Percentiles rank a stretch among this genome's conserved stretches.
These are phyloP conservation scores for Eristalis arbustorum DNA, from an alignment of 2,888 invertebrate species.

Conservation along the genomic window DNA sequence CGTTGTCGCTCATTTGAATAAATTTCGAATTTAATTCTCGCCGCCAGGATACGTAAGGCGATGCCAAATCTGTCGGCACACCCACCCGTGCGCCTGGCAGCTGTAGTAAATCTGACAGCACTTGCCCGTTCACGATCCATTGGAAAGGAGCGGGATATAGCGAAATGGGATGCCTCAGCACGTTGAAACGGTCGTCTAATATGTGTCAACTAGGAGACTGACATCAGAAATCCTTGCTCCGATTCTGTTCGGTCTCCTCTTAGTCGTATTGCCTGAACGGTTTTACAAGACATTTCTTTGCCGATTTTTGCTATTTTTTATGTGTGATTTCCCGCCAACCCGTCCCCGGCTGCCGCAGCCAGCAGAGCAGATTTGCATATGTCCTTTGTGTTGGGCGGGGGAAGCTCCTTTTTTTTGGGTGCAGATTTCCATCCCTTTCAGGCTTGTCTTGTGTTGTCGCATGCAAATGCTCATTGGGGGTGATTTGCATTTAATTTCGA, in stretches of 20 bases:
- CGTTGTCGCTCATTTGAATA: slow-evolving; percentile 53
- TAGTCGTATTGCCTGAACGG: slow-evolving; percentile 45
- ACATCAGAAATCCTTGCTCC: slow-evolving; percentile 69
- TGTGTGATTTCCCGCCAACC: background rate
- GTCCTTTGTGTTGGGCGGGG: slow-evolving; percentile 30
- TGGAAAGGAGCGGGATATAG: slow-evolving; percentile 17
- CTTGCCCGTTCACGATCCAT: background rate
- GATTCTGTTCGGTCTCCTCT: slow-evolving; percentile 39
- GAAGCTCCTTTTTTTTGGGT: slow-evolving; percentile 3
- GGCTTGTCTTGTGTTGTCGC: slow-evolving; percentile 33
- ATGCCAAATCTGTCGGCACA: slow-evolving; percentile 8
- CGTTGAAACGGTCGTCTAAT: slow-evolving; percentile 68
- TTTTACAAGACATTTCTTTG: slow-evolving; percentile 60
- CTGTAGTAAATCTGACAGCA: background rate
- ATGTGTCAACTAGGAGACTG: slow-evolving; percentile 68
- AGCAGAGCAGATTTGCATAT: slow-evolving; percentile 31
- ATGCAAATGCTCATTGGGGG: slow-evolving; percentile 69
- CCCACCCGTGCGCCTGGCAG: background rate
- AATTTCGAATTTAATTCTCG: slow-evolving; percentile 55
- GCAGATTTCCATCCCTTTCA: background rate
- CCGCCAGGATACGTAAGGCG: slow-evolving; percentile 6
- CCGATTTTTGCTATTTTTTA: slow-evolving; percentile 5
- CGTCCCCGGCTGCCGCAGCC: background rate
- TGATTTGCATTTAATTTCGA: slow-evolving; percentile 70
- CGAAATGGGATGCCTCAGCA: slow-evolving; percentile 57